Evolutionary conservation across 2,888 invertebrate species (phyloP).

Genomic region (Dione juno): DNA sequence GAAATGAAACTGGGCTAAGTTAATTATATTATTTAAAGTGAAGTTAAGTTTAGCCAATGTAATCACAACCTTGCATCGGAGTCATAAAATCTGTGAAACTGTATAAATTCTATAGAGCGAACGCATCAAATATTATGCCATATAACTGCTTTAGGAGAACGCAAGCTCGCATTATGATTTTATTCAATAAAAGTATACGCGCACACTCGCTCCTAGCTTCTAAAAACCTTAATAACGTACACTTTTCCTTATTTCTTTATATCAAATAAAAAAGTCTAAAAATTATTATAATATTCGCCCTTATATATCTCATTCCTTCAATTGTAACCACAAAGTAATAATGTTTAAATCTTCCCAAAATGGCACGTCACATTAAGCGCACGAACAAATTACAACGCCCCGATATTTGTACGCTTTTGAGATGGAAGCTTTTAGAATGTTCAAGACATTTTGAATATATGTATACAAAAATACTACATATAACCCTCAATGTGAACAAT

Average conservation of each 20-base stretch:
- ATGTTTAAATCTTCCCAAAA: constrained; percentile 30
- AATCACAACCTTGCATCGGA: no score
- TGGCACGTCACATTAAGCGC: constrained; percentile 28
- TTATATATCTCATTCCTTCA: constrained; percentile 18
- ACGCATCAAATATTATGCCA: no score
- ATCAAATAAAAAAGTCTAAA: neutral
- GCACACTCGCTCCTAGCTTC: neutral
- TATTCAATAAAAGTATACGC: neutral
- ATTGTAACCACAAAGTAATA: constrained; percentile 27
- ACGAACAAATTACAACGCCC: constrained; percentile 28
- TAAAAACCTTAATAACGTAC: neutral
- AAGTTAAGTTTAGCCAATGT: no score
- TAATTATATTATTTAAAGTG: neutral
- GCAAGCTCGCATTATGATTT: no score
- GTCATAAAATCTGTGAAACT: no score
- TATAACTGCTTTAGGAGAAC: no score
- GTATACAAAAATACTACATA: neutral
- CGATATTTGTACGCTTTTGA: constrained; percentile 24
- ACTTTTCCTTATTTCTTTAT: constrained; percentile 7
- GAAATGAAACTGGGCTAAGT: neutral
- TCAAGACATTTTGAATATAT: constrained; percentile 8
- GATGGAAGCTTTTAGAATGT: constrained; percentile 20
- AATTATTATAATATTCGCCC: neutral
- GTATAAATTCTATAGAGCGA: no score
- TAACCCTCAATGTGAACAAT: neutral